phyloP scores from a whole-genome alignment of 1,140 invertebrate species.

The Plectus sambesii region DNA sequence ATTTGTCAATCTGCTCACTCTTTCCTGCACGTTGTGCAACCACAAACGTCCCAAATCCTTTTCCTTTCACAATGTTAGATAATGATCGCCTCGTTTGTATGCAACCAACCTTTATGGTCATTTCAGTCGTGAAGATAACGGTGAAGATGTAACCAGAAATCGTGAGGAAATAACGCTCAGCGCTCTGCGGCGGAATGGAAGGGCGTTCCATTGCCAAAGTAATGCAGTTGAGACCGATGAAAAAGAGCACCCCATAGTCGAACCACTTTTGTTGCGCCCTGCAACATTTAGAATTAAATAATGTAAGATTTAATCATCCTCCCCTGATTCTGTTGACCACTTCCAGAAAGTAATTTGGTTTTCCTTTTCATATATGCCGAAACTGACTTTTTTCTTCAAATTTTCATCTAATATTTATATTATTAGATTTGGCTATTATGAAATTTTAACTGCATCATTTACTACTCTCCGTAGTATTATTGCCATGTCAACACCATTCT shows the following conservation, averaged over 20 bases:
- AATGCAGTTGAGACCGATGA: constrained; percentile 71
- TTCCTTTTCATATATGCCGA: neutral
- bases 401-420: no score
- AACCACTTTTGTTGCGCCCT: constrained; percentile 68
- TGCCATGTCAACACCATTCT: no score
- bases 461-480: no score
- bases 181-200: constrained; percentile 77
- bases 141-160: constrained; percentile 95
- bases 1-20: no score
- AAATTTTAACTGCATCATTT: no score
- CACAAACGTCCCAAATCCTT: no score
- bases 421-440: no score
- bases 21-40: no score
- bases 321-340: no score
- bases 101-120: constrained; percentile 77
- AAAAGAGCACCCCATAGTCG: constrained; percentile 85
- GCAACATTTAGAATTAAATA: constrained; percentile 22
- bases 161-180: constrained; percentile 72
- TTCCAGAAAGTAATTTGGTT: no score
- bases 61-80: constrained; percentile 5
- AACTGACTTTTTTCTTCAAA: no score
- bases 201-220: constrained; percentile 97
- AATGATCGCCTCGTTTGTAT: constrained; percentile 11
- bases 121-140: constrained; percentile 85
- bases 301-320: no score